Conservation (phyloP, 2,888 invertebrate species). For the Chironomus riparius region DNA sequence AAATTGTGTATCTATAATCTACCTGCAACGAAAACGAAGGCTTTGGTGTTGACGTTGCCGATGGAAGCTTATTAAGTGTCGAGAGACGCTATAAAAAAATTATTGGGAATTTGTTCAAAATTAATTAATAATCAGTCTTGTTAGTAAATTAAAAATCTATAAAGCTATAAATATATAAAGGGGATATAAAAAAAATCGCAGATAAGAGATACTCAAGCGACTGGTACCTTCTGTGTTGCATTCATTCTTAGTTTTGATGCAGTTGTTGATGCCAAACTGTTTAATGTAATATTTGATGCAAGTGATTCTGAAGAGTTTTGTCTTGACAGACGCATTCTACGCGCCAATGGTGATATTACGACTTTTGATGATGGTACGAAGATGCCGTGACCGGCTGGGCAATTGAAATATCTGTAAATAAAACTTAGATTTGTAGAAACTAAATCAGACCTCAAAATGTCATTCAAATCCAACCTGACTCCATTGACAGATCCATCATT, state of each 20-base stretch:
- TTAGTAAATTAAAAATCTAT: background rate
- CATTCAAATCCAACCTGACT: conserved; percentile 54
- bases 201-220: background rate
- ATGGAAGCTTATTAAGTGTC: conserved; percentile 23
- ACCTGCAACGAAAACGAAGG: conserved; percentile 32
- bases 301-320: conserved; percentile 80
- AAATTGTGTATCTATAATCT: conserved; percentile 12
- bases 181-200: background rate
- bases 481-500: conserved; percentile 93
- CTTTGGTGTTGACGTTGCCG: conserved; percentile 29
- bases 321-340: conserved; percentile 56
- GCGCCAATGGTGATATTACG: conserved; percentile 68
- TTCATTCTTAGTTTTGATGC: conserved; percentile 42
- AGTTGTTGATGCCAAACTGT: conserved; percentile 46
- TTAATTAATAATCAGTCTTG: conserved; percentile 11
- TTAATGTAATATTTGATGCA: conserved; percentile 56
- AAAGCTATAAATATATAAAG: no score
- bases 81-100: conserved; percentile 28
- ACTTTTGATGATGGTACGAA: conserved; percentile 91
- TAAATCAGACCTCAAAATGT: background rate
- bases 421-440: no score
- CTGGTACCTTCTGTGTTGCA: conserved; percentile 27
- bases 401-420: conserved; percentile 80
- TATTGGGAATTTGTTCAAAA: background rate
- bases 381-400: conserved; percentile 80